Percentiles rank a stretch among this genome's conserved stretches.
Conservation (phyloP, 2,888 invertebrate species). For the Nebria brevicollis region DNA sequence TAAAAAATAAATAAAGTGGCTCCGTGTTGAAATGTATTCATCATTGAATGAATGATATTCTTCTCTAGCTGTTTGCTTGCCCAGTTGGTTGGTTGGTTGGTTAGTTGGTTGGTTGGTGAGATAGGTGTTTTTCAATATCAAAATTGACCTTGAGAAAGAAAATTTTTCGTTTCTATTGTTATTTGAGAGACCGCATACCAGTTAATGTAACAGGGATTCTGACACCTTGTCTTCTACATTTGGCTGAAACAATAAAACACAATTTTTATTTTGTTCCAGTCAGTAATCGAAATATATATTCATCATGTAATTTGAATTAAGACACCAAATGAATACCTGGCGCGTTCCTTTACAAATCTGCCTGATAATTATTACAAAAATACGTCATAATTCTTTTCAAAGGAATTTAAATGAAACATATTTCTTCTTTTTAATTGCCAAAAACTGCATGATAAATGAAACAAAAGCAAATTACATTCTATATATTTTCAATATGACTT, state of each 20-base stretch:
- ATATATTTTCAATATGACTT: no score
- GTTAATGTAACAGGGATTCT: neutral
- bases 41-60: slow-evolving; percentile 13
- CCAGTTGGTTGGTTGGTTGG: neutral
- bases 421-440: no score
- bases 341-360: neutral
- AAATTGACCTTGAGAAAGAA: neutral
- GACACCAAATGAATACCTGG: neutral
- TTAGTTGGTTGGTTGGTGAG: neutral
- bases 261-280: neutral
- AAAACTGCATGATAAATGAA: neutral
- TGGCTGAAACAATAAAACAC: neutral
- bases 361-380: neutral
- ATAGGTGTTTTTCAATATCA: neutral
- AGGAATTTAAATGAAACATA: neutral
- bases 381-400: neutral
- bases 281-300: neutral
- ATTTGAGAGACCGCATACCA: neutral
- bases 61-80: neutral
- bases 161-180: slow-evolving; percentile 1
- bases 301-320: neutral
- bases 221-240: neutral
- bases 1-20: slow-evolving; percentile 15
- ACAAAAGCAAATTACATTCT: neutral
- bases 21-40: slow-evolving; percentile 11